Conservation (phyloP, 2,888 invertebrate genomes). For the Mimachlamys varia region DNA sequence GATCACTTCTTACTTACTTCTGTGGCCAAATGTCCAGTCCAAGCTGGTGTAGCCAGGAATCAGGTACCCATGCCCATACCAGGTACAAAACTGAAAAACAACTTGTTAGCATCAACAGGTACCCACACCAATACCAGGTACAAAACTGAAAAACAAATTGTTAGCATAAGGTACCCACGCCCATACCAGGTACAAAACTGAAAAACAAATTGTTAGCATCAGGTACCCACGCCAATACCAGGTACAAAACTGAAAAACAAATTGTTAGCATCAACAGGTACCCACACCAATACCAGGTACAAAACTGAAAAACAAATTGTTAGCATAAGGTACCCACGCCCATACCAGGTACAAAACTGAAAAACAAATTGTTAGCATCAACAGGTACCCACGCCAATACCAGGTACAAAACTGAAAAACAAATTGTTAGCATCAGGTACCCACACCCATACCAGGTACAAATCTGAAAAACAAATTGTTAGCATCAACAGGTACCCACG, state of each 20-base stretch:
- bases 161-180: slow-evolving; percentile 91
- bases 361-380: no score
- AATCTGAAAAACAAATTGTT: slow-evolving; percentile 73
- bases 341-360: slow-evolving; percentile 89
- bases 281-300: slow-evolving; percentile 93
- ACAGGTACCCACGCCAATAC: slow-evolving; percentile 94
- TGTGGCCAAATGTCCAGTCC: slow-evolving; percentile 90
- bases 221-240: slow-evolving; percentile 93
- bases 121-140: slow-evolving; percentile 94
- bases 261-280: no score
- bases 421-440: no score
- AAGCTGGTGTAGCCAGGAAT: slow-evolving; percentile 86
- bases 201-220: no score
- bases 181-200: slow-evolving; percentile 90
- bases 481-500: slow-evolving; percentile 91
- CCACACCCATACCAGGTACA: slow-evolving; percentile 94
- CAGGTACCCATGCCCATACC: slow-evolving; percentile 93
- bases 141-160: slow-evolving; percentile 82
- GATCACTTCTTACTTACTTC: slow-evolving; percentile 84
- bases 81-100: slow-evolving; percentile 85
- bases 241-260: slow-evolving; percentile 85
- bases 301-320: slow-evolving; percentile 82
- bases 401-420: slow-evolving; percentile 86
- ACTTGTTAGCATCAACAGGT: slow-evolving; percentile 83
- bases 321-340: slow-evolving; percentile 92